Evolutionary conservation across 1,140 invertebrate genomes (phyloP).

Genomic region (Caenorhabditis tropicalis): DNA sequence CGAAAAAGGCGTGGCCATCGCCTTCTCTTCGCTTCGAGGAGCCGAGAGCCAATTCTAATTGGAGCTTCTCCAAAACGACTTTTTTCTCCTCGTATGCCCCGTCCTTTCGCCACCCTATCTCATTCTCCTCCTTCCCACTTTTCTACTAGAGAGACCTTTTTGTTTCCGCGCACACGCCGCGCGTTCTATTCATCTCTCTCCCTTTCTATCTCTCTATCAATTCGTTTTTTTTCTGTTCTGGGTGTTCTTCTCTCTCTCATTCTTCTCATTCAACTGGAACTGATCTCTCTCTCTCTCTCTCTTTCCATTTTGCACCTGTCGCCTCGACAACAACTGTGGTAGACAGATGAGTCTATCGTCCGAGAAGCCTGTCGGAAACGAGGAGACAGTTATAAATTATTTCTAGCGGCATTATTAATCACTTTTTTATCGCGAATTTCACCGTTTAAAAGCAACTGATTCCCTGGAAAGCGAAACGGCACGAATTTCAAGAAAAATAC

Average conservation of each 20-base stretch:
- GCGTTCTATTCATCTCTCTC: background rate
- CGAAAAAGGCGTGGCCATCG: too few species aligned
- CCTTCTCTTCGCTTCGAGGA: too few species aligned
- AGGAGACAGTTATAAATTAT: too few species aligned
- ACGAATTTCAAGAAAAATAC: background rate
- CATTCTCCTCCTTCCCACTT: background rate
- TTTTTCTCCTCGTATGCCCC: background rate
- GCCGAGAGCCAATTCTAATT: background rate
- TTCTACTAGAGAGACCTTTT: background rate
- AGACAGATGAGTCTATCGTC: too few species aligned
- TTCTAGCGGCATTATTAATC: too few species aligned
- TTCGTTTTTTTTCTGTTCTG: too few species aligned
- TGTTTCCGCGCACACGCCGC: constrained; percentile 8
- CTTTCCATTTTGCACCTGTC: too few species aligned
- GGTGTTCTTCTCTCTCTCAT: background rate
- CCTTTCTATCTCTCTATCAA: background rate
- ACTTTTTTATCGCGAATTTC: too few species aligned
- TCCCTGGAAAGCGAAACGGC: background rate
- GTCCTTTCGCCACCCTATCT: background rate
- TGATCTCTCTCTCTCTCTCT: too few species aligned
- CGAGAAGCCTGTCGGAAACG: too few species aligned
- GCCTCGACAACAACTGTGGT: too few species aligned
- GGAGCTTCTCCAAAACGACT: background rate
- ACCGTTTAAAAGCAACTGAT: background rate
- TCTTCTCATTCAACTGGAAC: background rate